Evolutionary conservation across 2,888 invertebrate species (phyloP).

Genomic region (Oxystoma pomonae): DNA sequence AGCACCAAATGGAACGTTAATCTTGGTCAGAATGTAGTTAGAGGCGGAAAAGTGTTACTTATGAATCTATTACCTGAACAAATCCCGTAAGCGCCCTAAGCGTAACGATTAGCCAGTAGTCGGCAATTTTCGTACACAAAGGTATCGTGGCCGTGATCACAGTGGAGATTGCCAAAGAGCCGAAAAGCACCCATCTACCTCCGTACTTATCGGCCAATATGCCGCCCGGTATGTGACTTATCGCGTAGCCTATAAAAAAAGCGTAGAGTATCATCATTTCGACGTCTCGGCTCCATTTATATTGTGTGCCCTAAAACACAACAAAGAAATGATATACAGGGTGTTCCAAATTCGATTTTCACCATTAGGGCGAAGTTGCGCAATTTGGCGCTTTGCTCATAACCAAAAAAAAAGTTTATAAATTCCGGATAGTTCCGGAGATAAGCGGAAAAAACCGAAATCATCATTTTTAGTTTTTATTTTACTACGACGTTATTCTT

Average conservation of each 20-base stretch:
- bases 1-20: too few species aligned
- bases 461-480: too few species aligned
- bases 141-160: slow-evolving; percentile 77
- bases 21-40: too few species aligned
- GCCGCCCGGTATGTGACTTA: slow-evolving; percentile 80
- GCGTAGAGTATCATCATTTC: slow-evolving; percentile 75
- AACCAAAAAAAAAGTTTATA: too few species aligned
- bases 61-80: slow-evolving; percentile 49
- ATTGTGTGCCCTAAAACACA: slow-evolving; percentile 10
- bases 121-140: slow-evolving; percentile 56
- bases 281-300: slow-evolving; percentile 63
- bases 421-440: too few species aligned
- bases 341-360: too few species aligned
- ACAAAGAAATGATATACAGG: too few species aligned
- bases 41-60: too few species aligned
- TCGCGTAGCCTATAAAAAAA: slow-evolving; percentile 82
- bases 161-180: slow-evolving; percentile 75
- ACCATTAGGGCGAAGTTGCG: too few species aligned
- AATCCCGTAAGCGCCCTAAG: slow-evolving; percentile 66
- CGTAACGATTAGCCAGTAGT: slow-evolving; percentile 58
- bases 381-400: too few species aligned
- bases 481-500: too few species aligned
- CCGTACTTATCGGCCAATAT: slow-evolving; percentile 74
- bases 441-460: too few species aligned
- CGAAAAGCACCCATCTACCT: slow-evolving; percentile 75